phyloP scores from a whole-genome alignment of 2,797 vertebrate genomes.

The Acanthiza pusilla region DNA sequence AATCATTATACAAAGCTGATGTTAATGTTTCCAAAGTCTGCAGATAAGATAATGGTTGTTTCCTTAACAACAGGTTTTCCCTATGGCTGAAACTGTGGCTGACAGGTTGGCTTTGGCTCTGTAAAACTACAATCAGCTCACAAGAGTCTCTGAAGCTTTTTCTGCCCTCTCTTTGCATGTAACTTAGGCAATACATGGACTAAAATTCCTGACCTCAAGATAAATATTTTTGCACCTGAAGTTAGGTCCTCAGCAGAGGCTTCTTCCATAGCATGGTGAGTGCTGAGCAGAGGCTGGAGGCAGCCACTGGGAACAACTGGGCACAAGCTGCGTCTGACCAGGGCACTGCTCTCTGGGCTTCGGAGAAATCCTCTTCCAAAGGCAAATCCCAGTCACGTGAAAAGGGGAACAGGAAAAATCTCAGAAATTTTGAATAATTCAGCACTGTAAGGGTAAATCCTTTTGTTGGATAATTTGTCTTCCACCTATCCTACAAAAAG shows the following conservation, averaged over 20 bases:
- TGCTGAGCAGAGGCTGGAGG: not conserved
- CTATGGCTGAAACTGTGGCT: not conserved
- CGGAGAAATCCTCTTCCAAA: not conserved
- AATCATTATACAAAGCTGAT: not conserved
- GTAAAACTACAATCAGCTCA: not conserved
- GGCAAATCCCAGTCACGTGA: not conserved
- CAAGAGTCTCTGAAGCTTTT: not conserved
- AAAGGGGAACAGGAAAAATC: not conserved
- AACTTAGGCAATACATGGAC: not conserved
- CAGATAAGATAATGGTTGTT: conserved; percentile 29
- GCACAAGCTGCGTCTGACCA: not conserved
- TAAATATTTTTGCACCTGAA: not conserved
- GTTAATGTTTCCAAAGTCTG: not conserved
- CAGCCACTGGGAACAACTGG: not conserved
- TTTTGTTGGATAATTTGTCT: conserved; percentile 5
- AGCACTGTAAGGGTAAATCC: not conserved
- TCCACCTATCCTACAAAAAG: not conserved
- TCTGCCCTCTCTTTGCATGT: not conserved
- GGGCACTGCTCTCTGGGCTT: not conserved
- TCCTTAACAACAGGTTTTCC: not conserved
- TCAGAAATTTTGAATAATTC: not conserved
- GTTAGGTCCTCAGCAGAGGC: not conserved
- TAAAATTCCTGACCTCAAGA: not conserved
- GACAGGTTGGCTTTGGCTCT: not conserved
- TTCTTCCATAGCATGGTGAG: rapidly evolving